Base-by-base conservation (phyloP, 1,140 invertebrate genomes). In the Musca vetustissima region DNA sequence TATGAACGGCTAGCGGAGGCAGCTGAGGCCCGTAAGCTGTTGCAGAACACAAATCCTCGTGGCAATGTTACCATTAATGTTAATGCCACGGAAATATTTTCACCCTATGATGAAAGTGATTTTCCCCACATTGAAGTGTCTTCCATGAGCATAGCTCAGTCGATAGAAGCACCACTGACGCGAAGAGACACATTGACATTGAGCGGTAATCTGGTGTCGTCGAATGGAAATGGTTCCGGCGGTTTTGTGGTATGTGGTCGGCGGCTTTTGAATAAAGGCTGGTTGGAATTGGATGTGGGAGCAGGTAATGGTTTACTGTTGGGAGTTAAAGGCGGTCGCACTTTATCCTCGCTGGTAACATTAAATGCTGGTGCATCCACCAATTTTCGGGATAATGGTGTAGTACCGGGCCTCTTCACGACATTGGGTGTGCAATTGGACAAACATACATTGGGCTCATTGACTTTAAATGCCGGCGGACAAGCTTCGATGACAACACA, bases 41-140 rank as follows among this genome's bases (percentile, higher is more conserved):
- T 95, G 72, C 91, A 94, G 74, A 87, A 91, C 69, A 97, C 96
- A 1, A 97, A 98, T 85, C 96, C 96, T 1, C 91, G 91, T 74
- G 94, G 95, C 15, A 91, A 89, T 67, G 88, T 98, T 19, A 93
- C 91, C 47, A 88, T 98, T 28, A 91, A 91, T 73, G 88, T 98
- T 15, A 96, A 98, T 88, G 95, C 95, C 2, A 95, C 95, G 7
- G 95, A 98, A 81, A 82, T 98, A 68, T 98, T 98, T 85, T 91
- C 89, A 74, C 88, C 87, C 71, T 93, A 93, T 76, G 89, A 92
- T 75, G 89, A 92, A 73, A 87, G 90, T 69, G 86, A 87, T 75
- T 85, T 95, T 74, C 92, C 93, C 17, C 87, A 84, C 61, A 86
- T 98, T 70, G 95, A 98, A 86, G 89, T 98, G 7, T 94, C 90